Evolutionary conservation across 2,113 vertebrate genomes (phyloP), one percentile per base, ranked within the genome.

Genomic region (Thymallus thymallus): DNA sequence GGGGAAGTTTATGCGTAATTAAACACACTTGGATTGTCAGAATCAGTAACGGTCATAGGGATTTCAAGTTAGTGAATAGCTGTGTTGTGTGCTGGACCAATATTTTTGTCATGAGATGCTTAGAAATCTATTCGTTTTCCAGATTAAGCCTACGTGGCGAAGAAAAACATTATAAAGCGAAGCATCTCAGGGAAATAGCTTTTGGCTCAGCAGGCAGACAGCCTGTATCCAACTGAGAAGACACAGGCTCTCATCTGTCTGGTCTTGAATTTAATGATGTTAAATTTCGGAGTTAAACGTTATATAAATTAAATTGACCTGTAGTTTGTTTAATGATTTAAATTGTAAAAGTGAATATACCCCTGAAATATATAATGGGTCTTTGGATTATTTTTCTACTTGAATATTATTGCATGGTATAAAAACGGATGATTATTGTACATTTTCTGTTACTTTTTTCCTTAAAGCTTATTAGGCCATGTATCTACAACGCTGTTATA

Each of bases 341-440:
- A 68, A 58, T 66, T 83, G 77, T 87, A 80, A 81, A 87, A 82
- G 69, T 63, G 68, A 74, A 70, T 48, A 67, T 86, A 78, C 63
- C 81, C 80, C 78, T 78, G 85, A 80, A 87, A 84, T 79, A 72
- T 76, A 48, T 81, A 78, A 45, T 78, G 78, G 84, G 72, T 85
- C 74, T 69, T 23, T 30, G 75, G 73, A 70, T 88, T 89, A 84
- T 88, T 89, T 84, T 89, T 86, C 76, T 86, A 84, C 68, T 72
- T 30, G 13, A 79, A 72, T 79, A 79, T 81, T 78, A 71, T 48
- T 80, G 85, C 82, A 90, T 87, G 83, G 61, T 16, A 29, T 66
- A 66, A 56, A 7, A 55, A 4, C 35, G 76, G 79, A 71, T 66
- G 75, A 62, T 51, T 84, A 80, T 81, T 88, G 82, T 89, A 88